Conservation (phyloP, 2,888 invertebrate genomes). For the Mythimna lalbum region DNA sequence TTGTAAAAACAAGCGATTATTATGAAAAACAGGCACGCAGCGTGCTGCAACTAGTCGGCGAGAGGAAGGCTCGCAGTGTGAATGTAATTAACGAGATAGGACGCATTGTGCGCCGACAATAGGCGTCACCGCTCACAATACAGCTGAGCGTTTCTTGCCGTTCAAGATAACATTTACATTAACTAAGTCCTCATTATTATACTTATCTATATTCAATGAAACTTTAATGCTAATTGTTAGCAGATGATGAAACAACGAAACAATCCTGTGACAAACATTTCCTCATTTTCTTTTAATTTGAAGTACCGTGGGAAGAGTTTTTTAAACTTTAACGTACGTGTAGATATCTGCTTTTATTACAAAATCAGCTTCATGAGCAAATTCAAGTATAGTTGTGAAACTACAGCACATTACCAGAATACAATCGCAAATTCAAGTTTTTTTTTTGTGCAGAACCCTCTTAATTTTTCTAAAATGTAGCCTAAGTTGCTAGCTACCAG, state of each 20-base stretch:
- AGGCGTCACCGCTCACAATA: conserved; percentile 56
- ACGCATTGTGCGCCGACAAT: conserved; percentile 67
- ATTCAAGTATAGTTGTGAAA: neutral
- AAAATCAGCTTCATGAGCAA: neutral
- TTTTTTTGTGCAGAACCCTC: no score
- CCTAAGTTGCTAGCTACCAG: no score
- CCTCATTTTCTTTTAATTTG: conserved; percentile 38
- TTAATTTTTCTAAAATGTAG: no score
- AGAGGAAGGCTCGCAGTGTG: conserved; percentile 66
- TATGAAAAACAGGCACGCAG: conserved; percentile 81
- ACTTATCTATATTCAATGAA: conserved; percentile 62
- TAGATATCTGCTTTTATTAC: neutral
- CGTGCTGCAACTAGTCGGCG: conserved; percentile 71
- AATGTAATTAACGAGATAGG: conserved; percentile 83
- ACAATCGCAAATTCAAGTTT: no score
- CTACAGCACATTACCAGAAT: neutral
- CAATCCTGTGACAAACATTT: conserved; percentile 50
- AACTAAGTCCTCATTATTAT: conserved; percentile 57
- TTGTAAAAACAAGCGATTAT: conserved; percentile 86
- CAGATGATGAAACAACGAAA: conserved; percentile 40
- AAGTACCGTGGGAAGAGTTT: conserved; percentile 41
- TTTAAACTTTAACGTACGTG: neutral
- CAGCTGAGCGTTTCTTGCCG: conserved; percentile 57
- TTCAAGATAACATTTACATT: conserved; percentile 59
- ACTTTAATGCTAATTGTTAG: conserved; percentile 56